phyloP scores from a whole-genome alignment of 1,140 invertebrate species.

The Platorchestia sp. region DNA sequence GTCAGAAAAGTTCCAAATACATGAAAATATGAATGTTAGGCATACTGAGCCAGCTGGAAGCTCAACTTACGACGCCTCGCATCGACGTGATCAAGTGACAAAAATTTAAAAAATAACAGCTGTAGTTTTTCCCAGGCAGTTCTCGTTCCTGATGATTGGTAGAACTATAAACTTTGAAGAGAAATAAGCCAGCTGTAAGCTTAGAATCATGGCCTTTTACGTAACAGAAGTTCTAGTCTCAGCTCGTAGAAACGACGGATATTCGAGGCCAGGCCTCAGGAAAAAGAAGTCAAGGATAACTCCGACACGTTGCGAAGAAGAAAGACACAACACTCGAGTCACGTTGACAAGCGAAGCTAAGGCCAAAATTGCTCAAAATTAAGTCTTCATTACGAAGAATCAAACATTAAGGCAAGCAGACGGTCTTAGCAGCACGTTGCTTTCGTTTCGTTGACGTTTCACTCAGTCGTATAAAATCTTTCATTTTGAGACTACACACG shows the following conservation, averaged over 20 bases:
- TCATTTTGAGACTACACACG: background rate
- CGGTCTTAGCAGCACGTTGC: background rate
- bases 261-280: background rate
- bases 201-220: no score
- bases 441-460: background rate
- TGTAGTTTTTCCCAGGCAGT: no score
- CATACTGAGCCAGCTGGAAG: no score
- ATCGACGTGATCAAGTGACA: no score
- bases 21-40: no score
- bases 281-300: background rate
- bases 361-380: background rate
- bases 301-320: background rate
- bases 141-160: no score
- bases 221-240: background rate
- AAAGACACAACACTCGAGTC: background rate
- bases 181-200: no score
- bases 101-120: no score
- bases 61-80: no score
- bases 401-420: background rate
- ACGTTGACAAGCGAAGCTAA: background rate
- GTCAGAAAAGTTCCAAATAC: no score
- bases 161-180: no score
- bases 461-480: background rate
- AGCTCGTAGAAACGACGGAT: background rate
- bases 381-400: background rate